Base-by-base conservation (phyloP, 2,888 invertebrate species). In the Tanytarsus gracilentus region DNA sequence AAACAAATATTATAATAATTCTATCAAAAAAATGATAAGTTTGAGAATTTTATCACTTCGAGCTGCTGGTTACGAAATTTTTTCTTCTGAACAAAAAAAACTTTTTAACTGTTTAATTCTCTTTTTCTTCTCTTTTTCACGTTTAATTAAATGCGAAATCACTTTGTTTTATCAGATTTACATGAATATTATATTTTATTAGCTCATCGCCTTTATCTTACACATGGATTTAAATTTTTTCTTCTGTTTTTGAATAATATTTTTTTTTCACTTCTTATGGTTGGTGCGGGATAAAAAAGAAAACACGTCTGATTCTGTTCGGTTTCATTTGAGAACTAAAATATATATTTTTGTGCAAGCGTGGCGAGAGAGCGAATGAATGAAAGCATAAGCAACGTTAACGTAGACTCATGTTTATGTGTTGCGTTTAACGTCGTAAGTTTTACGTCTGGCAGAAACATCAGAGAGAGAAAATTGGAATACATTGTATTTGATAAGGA, bases 221-320 rank as follows among this genome's bases (percentile, higher is more conserved):
- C 33, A 33, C 9, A 33, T n/a, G n/a, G 2, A 33, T 11, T 11
- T 11, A 33, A 33, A 4, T 5, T 33, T 5, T 33, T 33, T 33
- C 33, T 33, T 29, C 33, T 33, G 9, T n/a, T 33, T 33, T 33
- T 33, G n/a, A 36, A 36, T 14, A 33, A 36, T 36, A 36, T 9
- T 36, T 36, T 36, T 36, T 30, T 30, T 36, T 36, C n/a, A 14
- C 14, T 36, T 36, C 36, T 36, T 14, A 14, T 33, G 16, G n/a
- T 36, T 36, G 18, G 16, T 44, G 44, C 44, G 44, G 23, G 44
- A 44, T 44, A 44, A 44, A 44, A 44, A 44, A 44, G 33, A 44
- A 44, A 8, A 18, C 21, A 44, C 44, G 44, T 44, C 44, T 44
- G 9, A 8, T 44, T 21, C 11, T 18, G 9, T 40, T 40, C 40